Conservation (phyloP, 2,888 invertebrate genomes). For the Calameuta filiformis region DNA sequence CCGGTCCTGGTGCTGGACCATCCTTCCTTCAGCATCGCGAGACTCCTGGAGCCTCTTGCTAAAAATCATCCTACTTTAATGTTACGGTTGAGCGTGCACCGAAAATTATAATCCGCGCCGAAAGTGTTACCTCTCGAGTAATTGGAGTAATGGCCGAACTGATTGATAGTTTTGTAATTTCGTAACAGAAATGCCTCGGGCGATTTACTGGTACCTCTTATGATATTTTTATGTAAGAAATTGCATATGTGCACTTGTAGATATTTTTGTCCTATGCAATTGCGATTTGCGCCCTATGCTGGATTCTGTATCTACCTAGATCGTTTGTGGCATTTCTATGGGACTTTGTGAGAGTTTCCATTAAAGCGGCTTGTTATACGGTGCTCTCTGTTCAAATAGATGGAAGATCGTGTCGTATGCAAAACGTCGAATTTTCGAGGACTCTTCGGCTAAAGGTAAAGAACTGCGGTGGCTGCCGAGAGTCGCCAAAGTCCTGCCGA, state of each 20-base stretch:
- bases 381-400: slow-evolving; percentile 57
- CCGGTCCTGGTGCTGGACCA: background rate
- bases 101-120: background rate
- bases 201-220: background rate
- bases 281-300: background rate
- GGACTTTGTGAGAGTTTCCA: slow-evolving; percentile 30
- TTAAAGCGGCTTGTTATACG: slow-evolving; percentile 57
- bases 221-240: background rate
- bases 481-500: slow-evolving; percentile 60
- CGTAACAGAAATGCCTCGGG: background rate
- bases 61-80: background rate
- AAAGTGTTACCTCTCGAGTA: background rate
- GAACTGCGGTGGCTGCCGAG: slow-evolving; percentile 18
- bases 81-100: background rate
- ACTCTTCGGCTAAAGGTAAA: slow-evolving; percentile 34
- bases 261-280: background rate
- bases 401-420: slow-evolving; percentile 64
- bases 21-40: background rate
- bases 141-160: background rate
- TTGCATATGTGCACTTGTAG: background rate
- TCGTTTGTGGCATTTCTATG: background rate
- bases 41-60: background rate
- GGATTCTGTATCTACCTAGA: background rate
- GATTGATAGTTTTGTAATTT: background rate
- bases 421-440: slow-evolving; percentile 65